These are phyloP conservation scores for Exocentrus adspersus DNA, from an alignment of 2,888 invertebrate genomes.

Conservation along the genomic window DNA sequence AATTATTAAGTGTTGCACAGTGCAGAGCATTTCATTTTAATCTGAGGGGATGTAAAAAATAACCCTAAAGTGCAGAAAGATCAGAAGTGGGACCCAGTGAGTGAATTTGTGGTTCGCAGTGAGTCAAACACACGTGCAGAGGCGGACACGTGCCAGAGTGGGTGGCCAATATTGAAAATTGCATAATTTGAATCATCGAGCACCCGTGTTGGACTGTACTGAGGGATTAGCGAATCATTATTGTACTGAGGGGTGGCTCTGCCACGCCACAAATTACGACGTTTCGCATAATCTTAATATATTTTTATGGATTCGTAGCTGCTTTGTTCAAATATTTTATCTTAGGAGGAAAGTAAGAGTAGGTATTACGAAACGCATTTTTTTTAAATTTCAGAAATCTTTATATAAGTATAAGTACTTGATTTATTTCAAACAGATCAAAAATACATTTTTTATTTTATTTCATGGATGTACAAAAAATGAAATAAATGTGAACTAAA, in stretches of 20 bases:
- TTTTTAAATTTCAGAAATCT: too few species aligned
- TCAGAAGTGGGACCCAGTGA: conserved; percentile 47
- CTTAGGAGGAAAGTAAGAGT: too few species aligned
- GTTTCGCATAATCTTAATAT: conserved; percentile 2
- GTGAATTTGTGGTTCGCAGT: conserved; percentile 64
- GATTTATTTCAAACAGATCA: too few species aligned
- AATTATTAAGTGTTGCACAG: conserved; percentile 12
- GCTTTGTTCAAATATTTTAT: neutral
- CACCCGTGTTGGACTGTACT: conserved; percentile 52
- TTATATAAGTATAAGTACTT: too few species aligned
- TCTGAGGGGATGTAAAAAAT: conserved; percentile 25
- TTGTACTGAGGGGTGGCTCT: conserved; percentile 25
- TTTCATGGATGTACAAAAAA: too few species aligned
- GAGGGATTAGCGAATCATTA: conserved; percentile 62
- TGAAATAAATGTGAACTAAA: neutral
- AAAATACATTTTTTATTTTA: too few species aligned
- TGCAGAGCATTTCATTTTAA: conserved; percentile 15
- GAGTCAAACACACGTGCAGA: conserved; percentile 66
- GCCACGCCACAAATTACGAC: conserved; percentile 29
- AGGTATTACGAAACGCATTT: too few species aligned
- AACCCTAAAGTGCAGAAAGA: conserved; percentile 35
- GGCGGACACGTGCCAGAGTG: conserved; percentile 65
- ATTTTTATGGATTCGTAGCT: conserved; percentile 6
- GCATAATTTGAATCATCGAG: conserved; percentile 65
- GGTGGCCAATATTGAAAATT: conserved; percentile 67